A percentile compares a stretch with the other conserved stretches of the same genome.
Conservation (phyloP, 2,888 invertebrate genomes). For the Andrena marginata region DNA sequence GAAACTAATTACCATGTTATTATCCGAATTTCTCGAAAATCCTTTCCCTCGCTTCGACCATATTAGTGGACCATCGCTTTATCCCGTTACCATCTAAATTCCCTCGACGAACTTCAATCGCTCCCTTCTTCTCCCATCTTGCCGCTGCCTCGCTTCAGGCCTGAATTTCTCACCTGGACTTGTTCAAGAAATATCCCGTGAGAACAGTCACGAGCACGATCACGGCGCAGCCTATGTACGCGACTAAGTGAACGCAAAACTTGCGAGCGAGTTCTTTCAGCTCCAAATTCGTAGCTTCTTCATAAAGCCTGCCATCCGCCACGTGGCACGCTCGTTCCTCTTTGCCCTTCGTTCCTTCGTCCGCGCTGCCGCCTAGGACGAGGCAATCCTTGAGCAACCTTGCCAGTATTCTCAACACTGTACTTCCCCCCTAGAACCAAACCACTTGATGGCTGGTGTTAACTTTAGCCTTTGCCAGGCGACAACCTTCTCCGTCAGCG, state of each 20-base stretch:
- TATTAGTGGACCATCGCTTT: neutral
- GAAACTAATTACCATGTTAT: neutral
- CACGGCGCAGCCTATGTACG: slow-evolving; percentile 44
- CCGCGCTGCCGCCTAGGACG: neutral
- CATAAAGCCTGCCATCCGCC: neutral
- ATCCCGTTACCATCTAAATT: neutral
- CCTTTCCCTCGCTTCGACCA: neutral
- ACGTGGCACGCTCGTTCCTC: neutral
- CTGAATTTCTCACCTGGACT: neutral
- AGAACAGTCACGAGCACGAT: slow-evolving; percentile 51
- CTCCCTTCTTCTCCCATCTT: neutral
- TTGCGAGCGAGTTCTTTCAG: slow-evolving; percentile 39
- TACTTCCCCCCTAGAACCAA: neutral
- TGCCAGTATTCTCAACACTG: neutral
- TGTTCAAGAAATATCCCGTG: slow-evolving; percentile 44
- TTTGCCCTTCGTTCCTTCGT: neutral
- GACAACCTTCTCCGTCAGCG: neutral
- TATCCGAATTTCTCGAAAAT: neutral
- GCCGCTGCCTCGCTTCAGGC: neutral
- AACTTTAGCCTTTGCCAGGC: neutral
- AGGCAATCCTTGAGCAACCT: neutral
- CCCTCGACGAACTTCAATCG: neutral
- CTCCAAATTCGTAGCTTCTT: neutral
- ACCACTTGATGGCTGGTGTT: neutral
- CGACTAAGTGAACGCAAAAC: slow-evolving; percentile 61